Evolutionary conservation across 2,113 vertebrate genomes (phyloP).

Genomic region (Rhizomys pruinosus): DNA sequence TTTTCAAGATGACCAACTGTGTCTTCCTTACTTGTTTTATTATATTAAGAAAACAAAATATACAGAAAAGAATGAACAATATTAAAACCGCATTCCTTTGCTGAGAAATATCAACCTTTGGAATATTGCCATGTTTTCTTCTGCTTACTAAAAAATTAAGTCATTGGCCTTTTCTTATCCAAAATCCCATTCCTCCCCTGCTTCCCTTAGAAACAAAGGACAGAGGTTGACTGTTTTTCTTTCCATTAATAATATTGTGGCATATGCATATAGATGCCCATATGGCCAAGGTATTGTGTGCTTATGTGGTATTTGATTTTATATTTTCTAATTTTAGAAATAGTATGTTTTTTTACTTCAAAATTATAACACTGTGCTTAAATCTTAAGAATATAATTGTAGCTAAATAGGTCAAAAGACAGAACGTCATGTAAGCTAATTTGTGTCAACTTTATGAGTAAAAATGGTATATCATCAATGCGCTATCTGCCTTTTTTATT

Average conservation of each 20-base stretch:
- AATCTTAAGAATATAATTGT: not conserved
- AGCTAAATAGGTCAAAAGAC: not conserved
- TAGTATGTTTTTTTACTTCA: not conserved
- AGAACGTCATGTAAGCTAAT: not conserved
- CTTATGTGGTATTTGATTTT: not conserved
- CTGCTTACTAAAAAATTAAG: too few relatives aligned
- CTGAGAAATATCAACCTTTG: not conserved
- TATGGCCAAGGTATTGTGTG: not conserved
- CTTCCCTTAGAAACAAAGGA: not conserved
- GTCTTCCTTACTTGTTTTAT: not conserved
- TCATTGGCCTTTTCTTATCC: too few relatives aligned
- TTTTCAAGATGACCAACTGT: not conserved
- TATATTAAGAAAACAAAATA: not conserved
- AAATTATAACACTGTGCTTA: not conserved
- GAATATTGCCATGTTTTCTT: conserved; percentile 10
- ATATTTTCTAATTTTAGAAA: conserved; percentile 2
- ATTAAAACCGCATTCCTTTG: not conserved
- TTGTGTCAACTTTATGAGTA: not conserved
- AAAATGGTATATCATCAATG: not conserved
- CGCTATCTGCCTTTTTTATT: too few relatives aligned
- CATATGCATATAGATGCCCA: not conserved
- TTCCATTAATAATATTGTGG: not conserved
- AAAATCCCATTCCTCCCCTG: not conserved
- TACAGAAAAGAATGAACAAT: not conserved
- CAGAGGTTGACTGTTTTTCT: not conserved